A percentile compares a stretch with the other conserved stretches of the same genome.
These are phyloP conservation scores for Pandemis heparana DNA, from an alignment of 2,888 invertebrate genomes.

Conservation along the genomic window DNA sequence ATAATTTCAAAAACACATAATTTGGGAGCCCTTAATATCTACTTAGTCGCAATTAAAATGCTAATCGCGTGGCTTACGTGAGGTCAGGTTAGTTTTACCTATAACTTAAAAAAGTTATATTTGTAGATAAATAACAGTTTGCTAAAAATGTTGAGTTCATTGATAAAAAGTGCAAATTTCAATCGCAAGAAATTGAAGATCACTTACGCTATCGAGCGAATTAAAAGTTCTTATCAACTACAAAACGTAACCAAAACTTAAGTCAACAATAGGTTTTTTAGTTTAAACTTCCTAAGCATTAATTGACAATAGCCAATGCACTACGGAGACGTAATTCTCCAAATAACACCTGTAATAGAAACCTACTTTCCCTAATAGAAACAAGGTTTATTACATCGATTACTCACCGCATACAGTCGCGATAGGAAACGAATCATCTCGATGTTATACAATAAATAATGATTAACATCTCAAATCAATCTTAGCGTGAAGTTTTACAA, in stretches of 20 bases:
- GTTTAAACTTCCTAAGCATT: background rate
- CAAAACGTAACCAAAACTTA: background rate
- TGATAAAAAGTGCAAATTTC: too few species aligned
- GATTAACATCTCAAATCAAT: conserved; percentile 35
- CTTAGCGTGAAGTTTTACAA: conserved; percentile 20
- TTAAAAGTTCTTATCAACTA: too few species aligned
- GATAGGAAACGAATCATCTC: conserved; percentile 44
- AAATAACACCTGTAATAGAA: background rate
- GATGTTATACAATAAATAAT: conserved; percentile 29
- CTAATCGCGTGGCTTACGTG: too few species aligned
- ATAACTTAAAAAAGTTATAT: too few species aligned
- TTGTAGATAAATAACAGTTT: too few species aligned
- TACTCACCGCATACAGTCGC: conserved; percentile 26
- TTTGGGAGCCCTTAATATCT: too few species aligned
- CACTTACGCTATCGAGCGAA: too few species aligned
- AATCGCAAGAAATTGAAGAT: too few species aligned
- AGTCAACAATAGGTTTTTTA: background rate
- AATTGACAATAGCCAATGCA: background rate
- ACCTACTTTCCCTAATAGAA: conserved; percentile 52
- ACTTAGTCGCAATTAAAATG: too few species aligned
- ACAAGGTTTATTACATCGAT: conserved; percentile 42
- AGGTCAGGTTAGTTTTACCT: too few species aligned
- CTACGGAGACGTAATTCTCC: background rate
- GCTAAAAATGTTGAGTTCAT: too few species aligned
- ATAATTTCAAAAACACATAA: too few species aligned